Base-by-base conservation (phyloP, 2,113 vertebrate genomes). In the Leptodactylus fuscus region DNA sequence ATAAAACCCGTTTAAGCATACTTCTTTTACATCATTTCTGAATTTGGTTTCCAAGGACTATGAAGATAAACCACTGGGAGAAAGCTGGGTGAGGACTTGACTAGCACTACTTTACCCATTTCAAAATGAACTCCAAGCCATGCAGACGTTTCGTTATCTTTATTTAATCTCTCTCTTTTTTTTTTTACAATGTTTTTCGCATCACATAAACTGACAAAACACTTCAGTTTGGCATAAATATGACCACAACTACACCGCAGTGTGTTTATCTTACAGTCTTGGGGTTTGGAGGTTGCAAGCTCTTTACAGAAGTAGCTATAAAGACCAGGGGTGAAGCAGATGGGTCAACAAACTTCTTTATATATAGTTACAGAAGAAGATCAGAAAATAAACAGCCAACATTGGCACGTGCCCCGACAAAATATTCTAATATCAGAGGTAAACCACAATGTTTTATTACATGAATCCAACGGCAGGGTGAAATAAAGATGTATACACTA, bases 361-460 rank as follows among this genome's bases (percentile, higher is more conserved):
- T 80, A 80, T 60, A 80, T 80, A 80, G 77, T 44, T 62, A 44
- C 77, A 62, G 76, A 41, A 78, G 76, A 79, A 44, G 77, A 80
- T 55, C 77, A 80, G 53, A 80, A 80, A 80, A 80, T 80, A 80
- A 80, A 62, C 77, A 62, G 34, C 32, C 34, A 60, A 80, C 53
- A 80, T 80, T 80, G 77, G 53, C 77, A 60, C 77, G 8, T 62
- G 53, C 34, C 77, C 77, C 44, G 34, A 62, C 11, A 44, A 62
- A 80, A 80, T 80, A 80, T 80, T 80, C 77, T 80, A 80, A 62
- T 80, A 81, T 67, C 79, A 67, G 79, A 46, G 79, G 79, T 81
- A 44, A 65, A 34, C 79, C 79, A 81, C 58, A 46, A n/a, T 81
- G n/a, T 69, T 49, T 69, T 81, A 81, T 48, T 48, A 81, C 79